Conservation (phyloP, 2,797 vertebrate genomes). For the Hapalemur alaotrensis region DNA sequence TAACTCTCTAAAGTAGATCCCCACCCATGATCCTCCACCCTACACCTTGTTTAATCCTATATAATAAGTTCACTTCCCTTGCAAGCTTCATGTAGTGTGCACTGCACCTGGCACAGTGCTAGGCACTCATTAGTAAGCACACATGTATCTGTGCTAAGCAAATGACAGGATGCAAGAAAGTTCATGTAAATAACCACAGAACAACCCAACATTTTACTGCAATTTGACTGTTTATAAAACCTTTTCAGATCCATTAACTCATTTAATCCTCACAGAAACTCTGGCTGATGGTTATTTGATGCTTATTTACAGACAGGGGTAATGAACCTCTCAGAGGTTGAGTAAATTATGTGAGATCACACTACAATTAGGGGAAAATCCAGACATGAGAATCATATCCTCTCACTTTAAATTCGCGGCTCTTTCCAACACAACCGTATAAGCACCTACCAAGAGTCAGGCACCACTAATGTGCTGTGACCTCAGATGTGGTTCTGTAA, state of each 20-base stretch:
- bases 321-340: neutral
- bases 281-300: neutral
- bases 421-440: neutral
- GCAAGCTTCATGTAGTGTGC: neutral
- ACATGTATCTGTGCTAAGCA: neutral
- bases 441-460: neutral
- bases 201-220: neutral
- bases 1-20: neutral
- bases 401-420: neutral
- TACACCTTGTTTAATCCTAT: neutral
- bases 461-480: no score
- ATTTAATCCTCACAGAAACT: neutral
- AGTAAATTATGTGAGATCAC: neutral
- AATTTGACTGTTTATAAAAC: neutral
- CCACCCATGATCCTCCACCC: neutral
- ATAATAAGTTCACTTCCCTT: neutral
- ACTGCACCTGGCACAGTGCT: neutral
- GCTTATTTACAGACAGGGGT: neutral
- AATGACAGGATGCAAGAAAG: neutral
- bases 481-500: neutral
- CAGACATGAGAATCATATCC: neutral
- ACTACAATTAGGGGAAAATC: neutral
- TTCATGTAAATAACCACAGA: neutral
- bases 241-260: neutral
- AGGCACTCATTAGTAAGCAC: neutral